Evolutionary conservation across 2,888 invertebrate species (phyloP).

Genomic region (Chesias legatella): DNA sequence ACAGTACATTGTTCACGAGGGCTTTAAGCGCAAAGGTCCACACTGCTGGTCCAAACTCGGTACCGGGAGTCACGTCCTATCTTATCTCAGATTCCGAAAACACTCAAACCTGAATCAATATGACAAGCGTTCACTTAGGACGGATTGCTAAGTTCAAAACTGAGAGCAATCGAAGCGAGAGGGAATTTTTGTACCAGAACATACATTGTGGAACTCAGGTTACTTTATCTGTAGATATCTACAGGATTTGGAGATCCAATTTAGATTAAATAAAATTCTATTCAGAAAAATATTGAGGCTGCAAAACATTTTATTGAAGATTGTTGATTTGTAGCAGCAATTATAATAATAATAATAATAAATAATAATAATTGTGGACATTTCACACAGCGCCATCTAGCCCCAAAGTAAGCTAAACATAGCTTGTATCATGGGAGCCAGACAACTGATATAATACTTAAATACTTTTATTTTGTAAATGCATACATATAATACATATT

Average conservation of each 20-base stretch:
- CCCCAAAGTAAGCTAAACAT: no score
- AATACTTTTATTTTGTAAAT: no score
- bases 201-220: conserved; percentile 21
- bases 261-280: conserved; percentile 9
- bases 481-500: no score
- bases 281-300: no score
- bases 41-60: conserved; percentile 50
- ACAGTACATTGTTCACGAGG: conserved; percentile 37
- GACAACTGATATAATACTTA: no score
- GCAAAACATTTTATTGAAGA: no score
- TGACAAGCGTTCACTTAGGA: conserved; percentile 61
- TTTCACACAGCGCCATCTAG: no score
- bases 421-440: no score
- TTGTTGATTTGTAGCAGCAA: no score
- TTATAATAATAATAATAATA: no score
- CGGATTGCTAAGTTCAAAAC: conserved; percentile 55
- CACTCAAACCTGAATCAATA: conserved; percentile 68
- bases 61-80: conserved; percentile 57
- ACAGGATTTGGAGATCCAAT: conserved; percentile 3
- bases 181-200: conserved; percentile 21
- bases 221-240: conserved; percentile 19
- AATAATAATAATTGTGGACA: no score
- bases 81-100: conserved; percentile 67
- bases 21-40: conserved; percentile 48
- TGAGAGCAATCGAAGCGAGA: conserved; percentile 40